These are phyloP conservation scores for Tachypleus tridentatus DNA, from an alignment of 1,140 invertebrate genomes.

Conservation along the genomic window DNA sequence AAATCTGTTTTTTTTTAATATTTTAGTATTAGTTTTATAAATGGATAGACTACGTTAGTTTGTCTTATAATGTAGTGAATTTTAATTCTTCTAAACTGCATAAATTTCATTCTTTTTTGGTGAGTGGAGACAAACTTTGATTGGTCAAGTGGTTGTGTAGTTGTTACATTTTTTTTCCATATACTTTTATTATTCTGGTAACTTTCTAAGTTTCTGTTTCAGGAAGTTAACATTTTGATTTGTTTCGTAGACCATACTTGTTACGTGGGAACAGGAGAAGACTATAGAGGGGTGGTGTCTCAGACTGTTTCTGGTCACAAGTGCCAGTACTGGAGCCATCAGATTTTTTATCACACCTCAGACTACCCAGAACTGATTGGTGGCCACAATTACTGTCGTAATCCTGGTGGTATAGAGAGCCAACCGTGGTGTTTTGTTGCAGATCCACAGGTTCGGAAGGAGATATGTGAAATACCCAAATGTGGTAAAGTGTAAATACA, in stretches of 20 bases:
- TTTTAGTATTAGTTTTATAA: too few relatives aligned
- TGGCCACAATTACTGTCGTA: constrained; percentile 84
- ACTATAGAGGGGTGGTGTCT: constrained; percentile 62
- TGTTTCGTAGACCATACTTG: constrained; percentile 49
- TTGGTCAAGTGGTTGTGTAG: too few relatives aligned
- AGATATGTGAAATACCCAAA: constrained; percentile 69
- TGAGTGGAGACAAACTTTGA: too few relatives aligned
- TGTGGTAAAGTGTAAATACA: constrained; percentile 46
- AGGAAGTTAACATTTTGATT: background rate
- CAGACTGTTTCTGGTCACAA: constrained; percentile 53
- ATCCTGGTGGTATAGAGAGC: constrained; percentile 61
- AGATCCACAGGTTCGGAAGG: constrained; percentile 37
- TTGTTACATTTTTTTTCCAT: too few relatives aligned
- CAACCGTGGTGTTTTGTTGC: constrained; percentile 78
- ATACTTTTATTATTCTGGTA: too few relatives aligned
- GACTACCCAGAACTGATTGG: constrained; percentile 58
- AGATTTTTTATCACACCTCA: constrained; percentile 54
- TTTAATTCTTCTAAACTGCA: too few relatives aligned
- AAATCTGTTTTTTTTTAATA: too few relatives aligned
- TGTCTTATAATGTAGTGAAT: too few relatives aligned
- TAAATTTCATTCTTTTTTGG: too few relatives aligned
- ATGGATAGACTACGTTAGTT: too few relatives aligned
- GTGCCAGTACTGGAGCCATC: constrained; percentile 72
- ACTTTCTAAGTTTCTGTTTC: background rate
- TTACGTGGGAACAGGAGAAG: constrained; percentile 66